A percentile compares a stretch with the other conserved stretches of the same genome.
Evolutionary conservation across 2,888 invertebrate species (phyloP).

Genomic region (Ectemnius lituratus): DNA sequence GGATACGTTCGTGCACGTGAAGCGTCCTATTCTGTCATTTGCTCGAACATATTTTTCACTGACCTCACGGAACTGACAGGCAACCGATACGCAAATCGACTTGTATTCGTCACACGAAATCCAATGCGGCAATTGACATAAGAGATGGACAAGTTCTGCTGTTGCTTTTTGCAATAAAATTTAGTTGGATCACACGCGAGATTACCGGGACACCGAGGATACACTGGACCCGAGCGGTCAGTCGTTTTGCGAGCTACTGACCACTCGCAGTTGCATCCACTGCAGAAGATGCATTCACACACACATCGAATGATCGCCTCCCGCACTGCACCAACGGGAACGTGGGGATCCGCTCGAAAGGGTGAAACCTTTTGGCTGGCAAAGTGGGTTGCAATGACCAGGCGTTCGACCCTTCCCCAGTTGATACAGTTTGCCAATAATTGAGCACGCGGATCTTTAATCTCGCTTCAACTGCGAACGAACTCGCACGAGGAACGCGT

Average conservation of each 20-base stretch:
- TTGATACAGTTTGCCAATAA: conserved; percentile 2
- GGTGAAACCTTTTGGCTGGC: conserved; percentile 43
- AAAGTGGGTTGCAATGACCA: conserved; percentile 46
- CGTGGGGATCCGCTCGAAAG: conserved; percentile 50
- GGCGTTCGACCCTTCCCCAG: conserved; percentile 1
- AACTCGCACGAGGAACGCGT: no score
- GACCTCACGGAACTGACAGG: no score
- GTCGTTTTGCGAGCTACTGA: conserved; percentile 74
- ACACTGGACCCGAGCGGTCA: conserved; percentile 59
- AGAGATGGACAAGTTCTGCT: no score
- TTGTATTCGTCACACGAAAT: no score
- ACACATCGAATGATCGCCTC: conserved; percentile 65
- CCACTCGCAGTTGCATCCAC: conserved; percentile 75
- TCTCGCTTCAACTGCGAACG: no score
- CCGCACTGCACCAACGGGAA: conserved; percentile 49
- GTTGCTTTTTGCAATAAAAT: no score
- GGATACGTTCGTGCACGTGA: no score
- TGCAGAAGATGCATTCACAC: conserved; percentile 76
- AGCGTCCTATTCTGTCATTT: no score
- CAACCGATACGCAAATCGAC: no score
- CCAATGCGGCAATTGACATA: no score
- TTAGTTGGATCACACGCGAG: conserved; percentile 25
- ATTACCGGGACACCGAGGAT: conserved; percentile 39
- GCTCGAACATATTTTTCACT: no score
- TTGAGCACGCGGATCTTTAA: not conserved